These are phyloP conservation scores for Rhingia campestris DNA, from an alignment of 2,888 invertebrate genomes.

Conservation along the genomic window DNA sequence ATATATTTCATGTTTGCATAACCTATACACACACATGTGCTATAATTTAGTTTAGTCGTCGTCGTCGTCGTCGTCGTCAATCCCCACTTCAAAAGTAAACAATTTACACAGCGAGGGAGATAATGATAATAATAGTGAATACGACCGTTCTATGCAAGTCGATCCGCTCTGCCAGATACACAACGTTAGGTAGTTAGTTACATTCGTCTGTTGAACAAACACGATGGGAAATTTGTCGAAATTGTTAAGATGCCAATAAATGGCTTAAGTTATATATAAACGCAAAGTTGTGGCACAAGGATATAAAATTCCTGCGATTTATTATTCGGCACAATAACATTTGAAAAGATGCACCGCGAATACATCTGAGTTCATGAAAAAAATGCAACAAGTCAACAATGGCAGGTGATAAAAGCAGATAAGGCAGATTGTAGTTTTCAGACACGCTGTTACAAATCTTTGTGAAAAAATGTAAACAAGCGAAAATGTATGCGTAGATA, in stretches of 20 bases:
- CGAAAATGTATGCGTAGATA: background rate
- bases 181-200: background rate
- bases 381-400: background rate
- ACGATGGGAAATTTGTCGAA: background rate
- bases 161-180: background rate
- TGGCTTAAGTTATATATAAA: background rate
- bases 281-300: background rate
- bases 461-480: background rate
- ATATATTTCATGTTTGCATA: constrained; percentile 41
- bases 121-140: constrained; percentile 22
- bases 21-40: constrained; percentile 37
- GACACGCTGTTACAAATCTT: too few relatives aligned
- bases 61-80: constrained; percentile 43
- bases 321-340: background rate
- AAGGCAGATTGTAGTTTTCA: too few relatives aligned
- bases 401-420: too few relatives aligned
- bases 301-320: background rate
- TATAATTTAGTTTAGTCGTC: constrained; percentile 25
- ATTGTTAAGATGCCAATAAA: constrained; percentile 17
- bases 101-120: constrained; percentile 21
- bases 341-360: background rate
- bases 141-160: constrained; percentile 1
- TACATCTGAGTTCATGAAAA: background rate
- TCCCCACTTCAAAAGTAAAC: constrained; percentile 32
- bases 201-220: background rate